Percentiles rank a stretch among this genome's conserved stretches.
These are phyloP conservation scores for Dicerorhinus sumatrensis DNA, from an alignment of 2,113 vertebrate species.

Conservation along the genomic window DNA sequence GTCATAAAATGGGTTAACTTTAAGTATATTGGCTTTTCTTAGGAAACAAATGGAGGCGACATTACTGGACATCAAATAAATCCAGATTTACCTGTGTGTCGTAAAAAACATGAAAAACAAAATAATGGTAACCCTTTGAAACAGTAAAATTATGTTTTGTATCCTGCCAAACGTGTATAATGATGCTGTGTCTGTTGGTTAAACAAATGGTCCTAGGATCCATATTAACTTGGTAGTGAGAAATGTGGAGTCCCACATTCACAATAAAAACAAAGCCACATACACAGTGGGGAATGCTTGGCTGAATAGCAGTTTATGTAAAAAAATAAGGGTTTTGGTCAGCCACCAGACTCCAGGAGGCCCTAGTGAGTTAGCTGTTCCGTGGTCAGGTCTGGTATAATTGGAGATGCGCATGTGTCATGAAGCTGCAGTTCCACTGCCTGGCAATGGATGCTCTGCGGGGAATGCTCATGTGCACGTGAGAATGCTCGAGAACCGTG, in stretches of 20 bases:
- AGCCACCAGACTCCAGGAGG: not conserved
- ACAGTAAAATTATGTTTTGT: not conserved
- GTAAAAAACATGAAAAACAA: constrained; percentile 46
- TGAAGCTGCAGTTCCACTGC: not conserved
- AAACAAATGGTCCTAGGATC: not conserved
- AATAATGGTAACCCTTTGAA: not conserved
- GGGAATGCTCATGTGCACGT: rapidly evolving
- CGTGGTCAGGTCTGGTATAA: not conserved
- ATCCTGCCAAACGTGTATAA: not conserved
- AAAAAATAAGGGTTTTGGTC: not conserved
- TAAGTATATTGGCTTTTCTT: not conserved
- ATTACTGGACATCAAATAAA: not conserved
- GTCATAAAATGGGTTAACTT: not conserved
- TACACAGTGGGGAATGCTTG: not conserved
- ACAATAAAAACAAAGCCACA: not conserved
- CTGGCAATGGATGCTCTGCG: rapidly evolving
- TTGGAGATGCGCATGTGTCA: not conserved
- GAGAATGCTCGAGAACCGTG: rapidly evolving
- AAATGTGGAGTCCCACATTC: not conserved
- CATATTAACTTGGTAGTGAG: not conserved
- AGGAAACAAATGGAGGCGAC: not conserved
- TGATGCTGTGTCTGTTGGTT: not conserved
- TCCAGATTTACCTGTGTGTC: constrained; percentile 5
- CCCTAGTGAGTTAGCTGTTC: not conserved
- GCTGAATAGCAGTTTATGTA: not conserved